These are phyloP conservation scores for Toxostoma redivivum DNA, from an alignment of 2,113 vertebrate genomes.

Conservation along the genomic window DNA sequence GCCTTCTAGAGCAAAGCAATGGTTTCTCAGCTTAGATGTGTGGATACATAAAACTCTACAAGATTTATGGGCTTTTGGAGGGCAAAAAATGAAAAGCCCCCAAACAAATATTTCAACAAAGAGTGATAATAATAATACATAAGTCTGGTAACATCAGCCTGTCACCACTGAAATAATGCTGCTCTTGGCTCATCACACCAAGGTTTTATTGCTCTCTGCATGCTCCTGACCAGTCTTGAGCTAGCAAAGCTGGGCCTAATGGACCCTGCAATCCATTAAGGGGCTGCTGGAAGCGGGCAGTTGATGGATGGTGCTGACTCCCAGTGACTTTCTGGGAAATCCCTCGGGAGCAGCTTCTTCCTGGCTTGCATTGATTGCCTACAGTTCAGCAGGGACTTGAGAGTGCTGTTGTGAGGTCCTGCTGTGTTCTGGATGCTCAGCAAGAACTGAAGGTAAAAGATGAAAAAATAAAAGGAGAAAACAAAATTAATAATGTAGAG, in stretches of 20 bases:
- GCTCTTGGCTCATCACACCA: not conserved
- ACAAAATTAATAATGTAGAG: not conserved
- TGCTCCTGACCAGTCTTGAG: not conserved
- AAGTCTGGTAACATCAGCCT: not conserved
- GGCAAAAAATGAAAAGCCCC: not conserved
- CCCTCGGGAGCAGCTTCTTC: not conserved
- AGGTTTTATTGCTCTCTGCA: not conserved
- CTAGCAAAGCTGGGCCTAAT: not conserved
- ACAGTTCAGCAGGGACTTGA: not conserved
- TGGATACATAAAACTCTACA: not conserved
- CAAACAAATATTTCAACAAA: not conserved
- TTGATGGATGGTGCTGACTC: not conserved
- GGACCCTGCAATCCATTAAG: not conserved
- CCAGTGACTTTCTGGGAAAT: not conserved
- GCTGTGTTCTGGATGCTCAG: not conserved
- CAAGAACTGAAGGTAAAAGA: not conserved
- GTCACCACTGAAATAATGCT: not conserved
- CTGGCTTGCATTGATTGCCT: not conserved
- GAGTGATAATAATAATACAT: not conserved
- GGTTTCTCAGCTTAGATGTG: not conserved
- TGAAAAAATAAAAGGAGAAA: not conserved
- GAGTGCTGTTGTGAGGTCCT: not conserved
- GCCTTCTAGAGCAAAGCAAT: not conserved
- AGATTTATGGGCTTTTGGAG: accelerated
- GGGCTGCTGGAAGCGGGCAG: not conserved